Evolutionary conservation across 92 coral and sea anemone species (phyloP).

Genomic region (Isaurus tuberculatus): DNA sequence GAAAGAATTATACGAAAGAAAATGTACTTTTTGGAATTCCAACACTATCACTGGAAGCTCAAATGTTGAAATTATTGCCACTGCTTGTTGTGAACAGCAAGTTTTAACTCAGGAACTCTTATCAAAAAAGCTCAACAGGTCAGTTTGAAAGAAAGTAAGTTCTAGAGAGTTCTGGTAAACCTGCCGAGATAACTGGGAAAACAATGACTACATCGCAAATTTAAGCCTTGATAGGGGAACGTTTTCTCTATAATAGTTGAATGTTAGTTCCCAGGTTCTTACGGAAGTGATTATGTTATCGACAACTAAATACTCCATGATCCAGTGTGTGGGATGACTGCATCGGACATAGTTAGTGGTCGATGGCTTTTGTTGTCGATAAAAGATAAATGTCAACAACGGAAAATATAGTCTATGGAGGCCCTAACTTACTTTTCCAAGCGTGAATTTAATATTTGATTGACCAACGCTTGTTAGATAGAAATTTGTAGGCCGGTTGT

Average conservation of each 20-base stretch:
- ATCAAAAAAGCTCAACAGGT: conserved; percentile 35
- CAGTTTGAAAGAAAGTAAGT: conserved; percentile 49
- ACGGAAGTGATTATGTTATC: too few species aligned
- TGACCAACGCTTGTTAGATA: too few species aligned
- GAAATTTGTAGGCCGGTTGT: too few species aligned
- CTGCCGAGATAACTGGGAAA: conserved; percentile 52
- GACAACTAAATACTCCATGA: too few species aligned
- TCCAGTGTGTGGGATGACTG: too few species aligned
- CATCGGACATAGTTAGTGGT: too few species aligned
- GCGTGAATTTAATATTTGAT: too few species aligned
- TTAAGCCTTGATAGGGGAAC: conserved; percentile 51
- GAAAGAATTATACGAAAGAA: conserved; percentile 24
- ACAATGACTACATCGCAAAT: conserved; percentile 41
- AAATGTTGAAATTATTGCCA: conserved; percentile 28
- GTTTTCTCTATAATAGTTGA: conserved; percentile 40
- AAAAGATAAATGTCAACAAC: too few species aligned
- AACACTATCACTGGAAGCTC: background rate
- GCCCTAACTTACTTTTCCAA: too few species aligned
- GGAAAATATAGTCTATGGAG: too few species aligned
- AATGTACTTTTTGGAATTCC: conserved; percentile 19
- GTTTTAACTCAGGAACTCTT: conserved; percentile 39
- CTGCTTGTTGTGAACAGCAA: conserved; percentile 45
- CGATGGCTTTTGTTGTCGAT: too few species aligned
- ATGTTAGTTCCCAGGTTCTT: background rate
- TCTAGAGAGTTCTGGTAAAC: conserved; percentile 53